These are phyloP conservation scores for Idris sp. DNA, from an alignment of 1,140 invertebrate species.

Conservation along the genomic window DNA sequence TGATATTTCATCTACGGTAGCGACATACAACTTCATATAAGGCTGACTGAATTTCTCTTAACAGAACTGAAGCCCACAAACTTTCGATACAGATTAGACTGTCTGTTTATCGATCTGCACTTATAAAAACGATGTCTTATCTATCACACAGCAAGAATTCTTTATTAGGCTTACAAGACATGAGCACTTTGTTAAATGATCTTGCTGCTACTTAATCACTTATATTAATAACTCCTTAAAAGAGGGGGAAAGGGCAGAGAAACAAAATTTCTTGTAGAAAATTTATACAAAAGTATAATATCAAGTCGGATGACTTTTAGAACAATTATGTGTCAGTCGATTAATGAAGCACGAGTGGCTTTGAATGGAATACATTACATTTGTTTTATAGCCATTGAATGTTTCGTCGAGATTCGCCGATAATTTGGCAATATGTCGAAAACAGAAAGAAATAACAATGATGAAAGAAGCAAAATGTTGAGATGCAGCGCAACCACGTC, in stretches of 20 bases:
- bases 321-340: conserved; percentile 18
- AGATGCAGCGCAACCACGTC: conserved; percentile 43
- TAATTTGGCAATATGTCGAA: conserved; percentile 54
- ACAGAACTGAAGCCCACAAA: conserved; percentile 58
- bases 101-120: conserved; percentile 57
- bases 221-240: conserved; percentile 13
- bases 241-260: too few species aligned
- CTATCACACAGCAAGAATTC: conserved; percentile 43
- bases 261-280: too few species aligned
- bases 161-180: conserved; percentile 55
- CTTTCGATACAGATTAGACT: conserved; percentile 62
- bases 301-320: too few species aligned
- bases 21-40: conserved; percentile 46
- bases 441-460: conserved; percentile 60
- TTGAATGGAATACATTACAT: conserved; percentile 44
- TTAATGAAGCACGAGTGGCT: conserved; percentile 41
- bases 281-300: too few species aligned
- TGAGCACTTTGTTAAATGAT: conserved; percentile 24
- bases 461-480: conserved; percentile 56
- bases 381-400: conserved; percentile 49
- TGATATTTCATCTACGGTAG: conserved; percentile 43
- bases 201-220: conserved; percentile 42
- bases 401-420: conserved; percentile 39
- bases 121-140: conserved; percentile 59
- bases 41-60: conserved; percentile 49